phyloP scores from a whole-genome alignment of 2,113 vertebrate species.

The Podiceps cristatus region DNA sequence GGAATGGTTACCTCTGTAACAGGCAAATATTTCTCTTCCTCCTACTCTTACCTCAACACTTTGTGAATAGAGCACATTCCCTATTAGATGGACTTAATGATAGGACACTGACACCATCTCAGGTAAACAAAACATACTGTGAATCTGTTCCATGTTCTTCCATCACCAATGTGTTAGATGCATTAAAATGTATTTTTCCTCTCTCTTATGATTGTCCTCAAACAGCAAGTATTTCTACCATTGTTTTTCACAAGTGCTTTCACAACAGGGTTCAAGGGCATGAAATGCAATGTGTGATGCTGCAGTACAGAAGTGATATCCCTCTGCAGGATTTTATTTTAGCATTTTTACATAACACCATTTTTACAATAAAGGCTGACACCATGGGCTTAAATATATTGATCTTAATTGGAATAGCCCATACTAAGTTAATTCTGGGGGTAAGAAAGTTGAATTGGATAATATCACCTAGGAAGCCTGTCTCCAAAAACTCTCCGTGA shows the following conservation, averaged over 20 bases:
- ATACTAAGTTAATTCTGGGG: background rate
- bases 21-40: conserved; percentile 30
- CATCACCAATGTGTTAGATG: background rate
- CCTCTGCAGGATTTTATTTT: background rate
- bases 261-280: background rate
- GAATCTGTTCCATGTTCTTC: background rate
- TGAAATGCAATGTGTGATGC: background rate
- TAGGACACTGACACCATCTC: background rate
- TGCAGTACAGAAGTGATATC: background rate
- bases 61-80: background rate
- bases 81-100: background rate
- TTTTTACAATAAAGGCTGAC: background rate
- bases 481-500: background rate
- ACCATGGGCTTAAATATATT: background rate
- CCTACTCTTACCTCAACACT: background rate
- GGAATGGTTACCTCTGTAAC: background rate
- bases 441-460: background rate
- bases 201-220: background rate
- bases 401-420: background rate
- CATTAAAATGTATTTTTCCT: background rate
- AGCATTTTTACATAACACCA: background rate
- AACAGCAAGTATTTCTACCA: background rate
- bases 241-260: background rate
- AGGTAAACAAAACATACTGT: background rate
- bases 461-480: background rate